These are phyloP conservation scores for Pseudopipra pipra DNA, from an alignment of 2,113 vertebrate species.

Conservation along the genomic window DNA sequence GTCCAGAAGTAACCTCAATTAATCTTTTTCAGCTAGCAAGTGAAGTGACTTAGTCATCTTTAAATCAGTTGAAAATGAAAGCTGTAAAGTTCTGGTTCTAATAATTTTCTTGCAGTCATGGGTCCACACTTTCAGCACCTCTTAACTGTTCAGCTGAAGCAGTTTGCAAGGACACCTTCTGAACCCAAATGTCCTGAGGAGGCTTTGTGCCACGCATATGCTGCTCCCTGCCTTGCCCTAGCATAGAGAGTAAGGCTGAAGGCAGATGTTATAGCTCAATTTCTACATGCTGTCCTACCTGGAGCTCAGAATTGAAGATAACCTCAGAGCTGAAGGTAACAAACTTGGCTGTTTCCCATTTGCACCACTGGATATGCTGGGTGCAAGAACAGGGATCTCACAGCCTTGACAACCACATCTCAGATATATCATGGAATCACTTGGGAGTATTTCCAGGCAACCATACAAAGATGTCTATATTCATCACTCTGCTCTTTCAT, in stretches of 20 bases:
- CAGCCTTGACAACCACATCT: background rate
- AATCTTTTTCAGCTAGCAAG: background rate
- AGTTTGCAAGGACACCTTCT: background rate
- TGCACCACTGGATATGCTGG: background rate
- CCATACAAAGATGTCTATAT: background rate
- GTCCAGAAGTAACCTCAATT: slow-evolving; percentile 50
- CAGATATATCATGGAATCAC: background rate
- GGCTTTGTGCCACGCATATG: background rate
- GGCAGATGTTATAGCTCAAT: background rate
- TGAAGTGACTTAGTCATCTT: slow-evolving; percentile 4
- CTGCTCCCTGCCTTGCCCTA: background rate
- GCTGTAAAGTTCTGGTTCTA: slow-evolving; percentile 1
- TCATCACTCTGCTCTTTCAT: background rate
- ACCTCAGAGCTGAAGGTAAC: background rate
- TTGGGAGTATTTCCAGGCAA: background rate
- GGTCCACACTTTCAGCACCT: background rate
- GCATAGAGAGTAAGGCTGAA: background rate
- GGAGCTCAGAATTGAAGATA: background rate
- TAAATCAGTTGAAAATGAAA: slow-evolving; percentile 17
- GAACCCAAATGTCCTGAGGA: background rate
- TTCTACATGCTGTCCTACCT: background rate
- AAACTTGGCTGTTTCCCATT: background rate
- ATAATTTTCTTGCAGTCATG: background rate
- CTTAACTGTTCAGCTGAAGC: background rate
- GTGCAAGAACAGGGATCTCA: background rate